Percentiles rank a stretch among this genome's conserved stretches.
phyloP scores from a whole-genome alignment of 1,140 invertebrate genomes.

The Gonatopus flavifemur region DNA sequence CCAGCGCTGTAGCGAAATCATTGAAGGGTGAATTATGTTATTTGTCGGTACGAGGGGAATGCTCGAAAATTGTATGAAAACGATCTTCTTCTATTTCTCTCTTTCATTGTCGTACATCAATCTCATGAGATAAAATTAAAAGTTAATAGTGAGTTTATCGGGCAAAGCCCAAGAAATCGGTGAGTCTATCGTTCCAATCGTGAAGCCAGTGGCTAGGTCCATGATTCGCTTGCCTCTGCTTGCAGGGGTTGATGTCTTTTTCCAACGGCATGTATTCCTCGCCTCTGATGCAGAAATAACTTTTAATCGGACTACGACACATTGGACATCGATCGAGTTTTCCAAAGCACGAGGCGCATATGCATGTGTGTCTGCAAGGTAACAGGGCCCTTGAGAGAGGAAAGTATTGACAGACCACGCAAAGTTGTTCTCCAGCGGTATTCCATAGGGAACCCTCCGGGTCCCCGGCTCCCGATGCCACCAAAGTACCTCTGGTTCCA shows the following conservation, averaged over 20 bases:
- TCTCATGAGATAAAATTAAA: conserved; percentile 2
- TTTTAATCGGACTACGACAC: conserved; percentile 76
- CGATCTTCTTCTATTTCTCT: no score
- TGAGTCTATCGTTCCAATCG: conserved; percentile 65
- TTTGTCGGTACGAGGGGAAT: no score
- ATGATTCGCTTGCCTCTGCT: conserved; percentile 44
- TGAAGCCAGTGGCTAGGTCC: conserved; percentile 62
- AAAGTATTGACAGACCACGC: conserved; percentile 78
- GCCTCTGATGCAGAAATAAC: conserved; percentile 76
- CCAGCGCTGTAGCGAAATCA: no score
- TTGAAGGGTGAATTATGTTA: no score
- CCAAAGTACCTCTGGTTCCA: conserved; percentile 39
- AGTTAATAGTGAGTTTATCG: conserved; percentile 37
- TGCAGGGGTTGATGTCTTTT: conserved; percentile 50
- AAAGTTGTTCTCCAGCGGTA: conserved; percentile 66
- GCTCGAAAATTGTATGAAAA: no score
- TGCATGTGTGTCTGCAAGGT: conserved; percentile 80
- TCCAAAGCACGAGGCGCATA: conserved; percentile 76
- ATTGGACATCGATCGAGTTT: conserved; percentile 78
- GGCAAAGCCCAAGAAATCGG: conserved; percentile 66
- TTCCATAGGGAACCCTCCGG: conserved; percentile 59
- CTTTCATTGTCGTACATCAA: no score
- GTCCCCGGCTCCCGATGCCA: conserved; percentile 49
- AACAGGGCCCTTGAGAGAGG: conserved; percentile 75
- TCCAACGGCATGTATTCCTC: conserved; percentile 74